Evolutionary conservation across 30 jellyfish, hydroid and myxozoan genomes (phyloP).

Genomic region (Morbakka virulenta): DNA sequence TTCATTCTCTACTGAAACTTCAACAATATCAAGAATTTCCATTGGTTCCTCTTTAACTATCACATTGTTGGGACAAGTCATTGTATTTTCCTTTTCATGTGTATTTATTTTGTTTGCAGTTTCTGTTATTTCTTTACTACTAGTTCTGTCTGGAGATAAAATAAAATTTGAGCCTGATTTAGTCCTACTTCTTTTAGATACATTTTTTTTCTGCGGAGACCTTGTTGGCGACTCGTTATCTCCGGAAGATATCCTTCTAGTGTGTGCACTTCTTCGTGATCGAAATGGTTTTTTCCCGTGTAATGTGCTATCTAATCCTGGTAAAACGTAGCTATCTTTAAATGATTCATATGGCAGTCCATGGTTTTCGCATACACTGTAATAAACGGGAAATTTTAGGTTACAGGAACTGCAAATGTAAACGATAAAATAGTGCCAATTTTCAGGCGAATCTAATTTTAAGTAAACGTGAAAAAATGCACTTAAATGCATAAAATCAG

Average conservation of each 20-base stretch:
- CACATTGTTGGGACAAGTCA: not conserved
- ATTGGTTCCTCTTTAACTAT: conserved; percentile 47
- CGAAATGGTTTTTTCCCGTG: conserved; percentile 22
- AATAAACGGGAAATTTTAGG: no score
- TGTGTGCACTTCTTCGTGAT: conserved; percentile 35
- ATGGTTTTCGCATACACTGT: no score
- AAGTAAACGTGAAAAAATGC: no score
- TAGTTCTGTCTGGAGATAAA: no score
- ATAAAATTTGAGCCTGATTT: no score
- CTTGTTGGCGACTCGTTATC: conserved; percentile 40
- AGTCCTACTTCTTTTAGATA: not conserved
- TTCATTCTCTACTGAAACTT: conserved; percentile 13
- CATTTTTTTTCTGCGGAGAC: not conserved
- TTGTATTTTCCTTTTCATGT: not conserved
- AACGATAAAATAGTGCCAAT: not conserved
- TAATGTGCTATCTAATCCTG: conserved; percentile 37
- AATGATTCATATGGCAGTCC: no score
- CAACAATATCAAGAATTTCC: conserved; percentile 12
- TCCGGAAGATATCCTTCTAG: conserved; percentile 26
- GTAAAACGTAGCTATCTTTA: no score
- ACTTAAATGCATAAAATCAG: no score
- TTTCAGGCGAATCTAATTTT: no score
- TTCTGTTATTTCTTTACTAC: not conserved
- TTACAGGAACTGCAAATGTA: not conserved
- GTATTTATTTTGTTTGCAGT: not conserved